These are phyloP conservation scores for Pseudotriccus pelzelni DNA, from an alignment of 2,797 vertebrate genomes.

Conservation along the genomic window DNA sequence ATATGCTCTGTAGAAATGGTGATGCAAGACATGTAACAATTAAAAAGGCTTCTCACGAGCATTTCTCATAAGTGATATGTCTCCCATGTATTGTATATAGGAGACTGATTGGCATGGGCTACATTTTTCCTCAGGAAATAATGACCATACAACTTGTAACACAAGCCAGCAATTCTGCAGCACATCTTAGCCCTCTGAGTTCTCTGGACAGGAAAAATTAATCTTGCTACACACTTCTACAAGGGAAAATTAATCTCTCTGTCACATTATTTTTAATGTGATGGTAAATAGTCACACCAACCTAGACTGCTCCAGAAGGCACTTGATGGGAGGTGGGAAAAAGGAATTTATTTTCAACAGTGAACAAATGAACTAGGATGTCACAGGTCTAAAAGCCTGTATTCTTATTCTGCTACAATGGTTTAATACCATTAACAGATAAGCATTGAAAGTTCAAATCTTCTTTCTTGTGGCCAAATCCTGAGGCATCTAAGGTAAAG, in stretches of 20 bases:
- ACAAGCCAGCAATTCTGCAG: not conserved
- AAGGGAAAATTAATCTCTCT: not conserved
- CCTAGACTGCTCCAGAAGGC: not conserved
- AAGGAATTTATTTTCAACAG: not conserved
- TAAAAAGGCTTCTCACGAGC: not conserved
- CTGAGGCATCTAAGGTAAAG: not conserved
- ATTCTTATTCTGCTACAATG: not conserved
- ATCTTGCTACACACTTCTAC: not conserved
- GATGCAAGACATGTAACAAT: not conserved
- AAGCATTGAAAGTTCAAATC: not conserved
- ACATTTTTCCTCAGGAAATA: not conserved
- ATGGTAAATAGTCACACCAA: not conserved
- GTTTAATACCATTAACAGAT: not conserved
- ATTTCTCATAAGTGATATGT: not conserved
- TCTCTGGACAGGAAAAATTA: not conserved
- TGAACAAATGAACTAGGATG: not conserved
- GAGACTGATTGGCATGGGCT: not conserved
- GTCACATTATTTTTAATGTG: not conserved
- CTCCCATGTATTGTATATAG: not conserved
- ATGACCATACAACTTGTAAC: not conserved
- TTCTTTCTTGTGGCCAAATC: not conserved
- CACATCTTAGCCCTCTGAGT: not conserved
- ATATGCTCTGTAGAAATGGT: not conserved
- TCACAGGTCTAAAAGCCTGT: not conserved
- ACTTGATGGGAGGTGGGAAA: not conserved